Base-by-base conservation (phyloP, 37 sponge, comb jelly and placozoan genomes). In the Corticium candelabrum region DNA sequence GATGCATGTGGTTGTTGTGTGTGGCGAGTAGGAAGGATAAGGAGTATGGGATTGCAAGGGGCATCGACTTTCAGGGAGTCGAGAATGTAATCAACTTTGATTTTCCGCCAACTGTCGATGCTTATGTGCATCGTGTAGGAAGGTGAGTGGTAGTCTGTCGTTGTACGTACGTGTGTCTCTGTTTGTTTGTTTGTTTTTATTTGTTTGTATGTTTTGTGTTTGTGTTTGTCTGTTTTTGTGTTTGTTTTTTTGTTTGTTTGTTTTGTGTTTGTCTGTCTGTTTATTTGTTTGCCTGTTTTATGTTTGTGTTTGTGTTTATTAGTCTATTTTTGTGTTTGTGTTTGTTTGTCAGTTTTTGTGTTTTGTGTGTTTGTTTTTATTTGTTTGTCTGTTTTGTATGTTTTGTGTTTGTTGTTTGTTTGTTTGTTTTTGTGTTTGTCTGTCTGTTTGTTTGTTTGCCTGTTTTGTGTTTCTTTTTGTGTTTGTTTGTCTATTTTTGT, bases 21-120 rank as follows among this genome's bases (percentile, higher is more conserved):
- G 21, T 11, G 62, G 21, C 11, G 74, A 36, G 21, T 15, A 36
- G 73, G 5, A 15, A 32, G 5, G 96, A 94, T 68, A 87, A 80
- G 67, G 96, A 92, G 38, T 92, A 86, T 67, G 85, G 91, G 2
- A 87, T 95, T 3, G 76, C 93, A 3, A 78, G 96, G 69, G 99
- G 99, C 34, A 90, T 99, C 74, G 99, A 99, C 72, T 99, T 99
- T 74, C 21, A 5, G 40, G 77, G 77, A 37, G 96, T 96, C 40
- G 89, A 95, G 43, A 95, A 95, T 82, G 89, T 99, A 4, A 76
- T 99, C 32, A 95, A 95, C 56, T 94, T 95, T 86, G 99, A 99
- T 82, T 99, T 95, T 72, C 99, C 99, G 30, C 68, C 84, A 38
- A 69, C 90, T 0, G 41, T 85, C 4, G 82, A 90, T 7, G 71